Evolutionary conservation across 2,888 invertebrate species (phyloP), one percentile per base, ranked within the genome.

Genomic region (Acronicta leporina): DNA sequence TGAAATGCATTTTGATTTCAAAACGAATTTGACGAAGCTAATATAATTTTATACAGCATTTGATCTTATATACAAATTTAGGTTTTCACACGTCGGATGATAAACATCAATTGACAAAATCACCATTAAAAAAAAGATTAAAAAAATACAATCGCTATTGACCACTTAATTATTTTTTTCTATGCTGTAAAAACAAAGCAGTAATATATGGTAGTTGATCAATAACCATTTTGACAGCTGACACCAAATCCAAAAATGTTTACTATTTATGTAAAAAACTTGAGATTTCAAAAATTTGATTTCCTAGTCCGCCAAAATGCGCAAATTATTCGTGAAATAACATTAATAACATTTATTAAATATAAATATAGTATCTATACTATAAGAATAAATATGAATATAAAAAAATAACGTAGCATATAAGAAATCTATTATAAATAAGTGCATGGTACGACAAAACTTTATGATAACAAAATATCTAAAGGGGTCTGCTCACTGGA

Each of bases 161-260:
- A 54, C 41, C 63, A 77, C 63, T 63, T 59, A 60, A 75, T 75
- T 15, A 35, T 47, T 54, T 44, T 59, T 59, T 63, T 50, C 49
- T 44, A 70, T n/a, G n/a, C 74, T 75, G 71, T 66, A 65, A 64
- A 77, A 71, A 77, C 59, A 49, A 66, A 60, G 61, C 66, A 68
- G 43, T 45, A 62, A 67, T 68, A 43, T 58, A 54, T n/a, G n/a
- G n/a, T n/a, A n/a, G n/a, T 45, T 57, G 46, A 48, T 59, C 45
- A 60, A 55, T 56, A 68, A 68, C 52, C 46, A 71, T 63, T 43
- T 73, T 66, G 78, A 77, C 78, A 70, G 63, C 55, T 13, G 59
- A 61, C 71, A 64, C 62, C 62, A 40, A 38, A 52, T 49, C 15
- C 15, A n/a, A 30, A 30, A 30, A 40, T 47, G n/a, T n/a, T n/a